These are phyloP conservation scores for Tetrao urogallus DNA, from an alignment of 2,113 vertebrate genomes.

Conservation along the genomic window DNA sequence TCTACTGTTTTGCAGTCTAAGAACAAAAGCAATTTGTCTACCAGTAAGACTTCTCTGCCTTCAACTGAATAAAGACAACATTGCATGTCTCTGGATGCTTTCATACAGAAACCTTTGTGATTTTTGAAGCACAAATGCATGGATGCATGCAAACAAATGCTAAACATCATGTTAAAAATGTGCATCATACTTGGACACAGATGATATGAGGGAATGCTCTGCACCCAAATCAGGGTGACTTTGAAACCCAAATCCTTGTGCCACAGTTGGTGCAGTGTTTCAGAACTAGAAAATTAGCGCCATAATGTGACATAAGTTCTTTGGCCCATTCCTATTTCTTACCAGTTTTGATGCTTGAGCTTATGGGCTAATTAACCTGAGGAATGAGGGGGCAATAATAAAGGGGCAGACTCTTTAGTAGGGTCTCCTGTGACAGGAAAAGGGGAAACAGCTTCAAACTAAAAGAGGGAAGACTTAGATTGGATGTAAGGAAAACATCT, in stretches of 20 bases:
- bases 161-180: not conserved
- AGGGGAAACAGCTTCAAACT: too few relatives aligned
- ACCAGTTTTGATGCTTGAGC: not conserved
- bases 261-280: not conserved
- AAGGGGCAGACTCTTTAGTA: too few relatives aligned
- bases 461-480: too few relatives aligned
- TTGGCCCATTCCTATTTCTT: not conserved
- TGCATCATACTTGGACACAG: not conserved
- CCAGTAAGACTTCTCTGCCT: not conserved
- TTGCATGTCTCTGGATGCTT: not conserved
- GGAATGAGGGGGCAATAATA: too few relatives aligned
- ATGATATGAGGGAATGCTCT: not conserved
- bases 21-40: not conserved
- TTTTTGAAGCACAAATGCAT: not conserved
- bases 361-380: not conserved
- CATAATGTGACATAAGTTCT: not conserved
- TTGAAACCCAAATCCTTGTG: not conserved
- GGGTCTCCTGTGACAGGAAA: too few relatives aligned
- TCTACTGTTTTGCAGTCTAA: not conserved
- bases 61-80: not conserved
- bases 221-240: not conserved
- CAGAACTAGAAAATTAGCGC: not conserved
- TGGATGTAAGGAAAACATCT: too few relatives aligned
- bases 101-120: not conserved
- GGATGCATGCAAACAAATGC: not conserved